A percentile compares a stretch with the other conserved stretches of the same genome.
Evolutionary conservation across 2,888 invertebrate genomes (phyloP).

Genomic region (Sacculina carcini): DNA sequence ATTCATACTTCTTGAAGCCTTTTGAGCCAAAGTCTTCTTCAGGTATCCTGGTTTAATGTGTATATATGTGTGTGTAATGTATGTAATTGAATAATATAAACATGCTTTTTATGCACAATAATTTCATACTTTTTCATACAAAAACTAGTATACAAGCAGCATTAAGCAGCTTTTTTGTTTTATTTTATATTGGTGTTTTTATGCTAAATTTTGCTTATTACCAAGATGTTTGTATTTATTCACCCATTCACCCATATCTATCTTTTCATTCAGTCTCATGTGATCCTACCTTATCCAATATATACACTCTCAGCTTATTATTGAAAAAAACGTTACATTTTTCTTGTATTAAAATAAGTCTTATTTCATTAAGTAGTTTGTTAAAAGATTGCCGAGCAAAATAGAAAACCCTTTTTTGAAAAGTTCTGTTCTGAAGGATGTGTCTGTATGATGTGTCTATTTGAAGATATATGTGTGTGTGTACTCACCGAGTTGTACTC

Average conservation of each 20-base stretch:
- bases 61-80: not conserved
- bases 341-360: too few relatives aligned
- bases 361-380: too few relatives aligned
- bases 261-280: too few relatives aligned
- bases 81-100: not conserved
- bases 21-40: not conserved
- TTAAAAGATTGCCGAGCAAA: too few relatives aligned
- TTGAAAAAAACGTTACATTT: too few relatives aligned
- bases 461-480: too few relatives aligned
- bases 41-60: not conserved
- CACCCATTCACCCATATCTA: not conserved
- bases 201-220: not conserved
- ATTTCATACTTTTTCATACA: not conserved
- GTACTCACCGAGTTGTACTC: too few relatives aligned
- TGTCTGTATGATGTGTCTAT: too few relatives aligned
- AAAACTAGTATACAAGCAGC: not conserved
- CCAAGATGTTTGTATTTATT: not conserved
- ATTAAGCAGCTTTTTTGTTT: not conserved
- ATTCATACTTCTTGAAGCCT: not conserved
- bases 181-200: not conserved
- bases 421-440: too few relatives aligned
- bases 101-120: not conserved
- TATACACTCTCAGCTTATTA: too few relatives aligned
- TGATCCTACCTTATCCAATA: too few relatives aligned
- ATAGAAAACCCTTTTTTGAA: too few relatives aligned